Conservation (phyloP, 2,113 vertebrate genomes). For the Percina caprodes region DNA sequence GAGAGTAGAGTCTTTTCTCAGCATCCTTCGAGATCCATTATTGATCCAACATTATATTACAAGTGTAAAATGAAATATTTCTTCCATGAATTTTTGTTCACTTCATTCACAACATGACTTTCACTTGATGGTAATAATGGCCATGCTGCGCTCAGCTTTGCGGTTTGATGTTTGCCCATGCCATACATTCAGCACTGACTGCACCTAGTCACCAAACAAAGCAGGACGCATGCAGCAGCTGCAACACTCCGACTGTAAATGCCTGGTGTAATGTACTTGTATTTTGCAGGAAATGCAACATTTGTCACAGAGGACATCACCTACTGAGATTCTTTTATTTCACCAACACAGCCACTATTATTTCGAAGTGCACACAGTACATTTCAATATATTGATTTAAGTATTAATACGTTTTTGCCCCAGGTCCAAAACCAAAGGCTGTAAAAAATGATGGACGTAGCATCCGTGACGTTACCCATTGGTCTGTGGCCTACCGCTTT, state of each 20-base stretch:
- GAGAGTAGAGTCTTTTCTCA: neutral
- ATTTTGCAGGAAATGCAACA: neutral
- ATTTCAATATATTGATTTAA: neutral
- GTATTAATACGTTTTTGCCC: neutral
- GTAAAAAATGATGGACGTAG: no score
- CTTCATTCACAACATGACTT: slow-evolving; percentile 30
- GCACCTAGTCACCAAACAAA: slow-evolving; percentile 38
- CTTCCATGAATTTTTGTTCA: neutral
- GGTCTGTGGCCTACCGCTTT: no score
- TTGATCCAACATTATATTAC: neutral
- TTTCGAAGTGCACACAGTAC: neutral
- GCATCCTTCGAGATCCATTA: neutral
- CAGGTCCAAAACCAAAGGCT: no score
- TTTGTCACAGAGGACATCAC: neutral
- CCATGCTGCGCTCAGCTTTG: slow-evolving; percentile 72
- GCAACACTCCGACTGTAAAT: neutral
- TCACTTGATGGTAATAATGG: slow-evolving; percentile 59
- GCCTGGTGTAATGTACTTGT: neutral
- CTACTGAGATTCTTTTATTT: neutral
- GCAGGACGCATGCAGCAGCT: slow-evolving; percentile 56
- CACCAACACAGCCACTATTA: neutral
- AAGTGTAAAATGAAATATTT: neutral
- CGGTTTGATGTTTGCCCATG: slow-evolving; percentile 63
- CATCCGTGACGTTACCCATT: no score
- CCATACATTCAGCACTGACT: slow-evolving; percentile 31